Evolutionary conservation across 2,113 vertebrate genomes (phyloP), one percentile per base, ranked within the genome.

Genomic region (Sprattus sprattus): DNA sequence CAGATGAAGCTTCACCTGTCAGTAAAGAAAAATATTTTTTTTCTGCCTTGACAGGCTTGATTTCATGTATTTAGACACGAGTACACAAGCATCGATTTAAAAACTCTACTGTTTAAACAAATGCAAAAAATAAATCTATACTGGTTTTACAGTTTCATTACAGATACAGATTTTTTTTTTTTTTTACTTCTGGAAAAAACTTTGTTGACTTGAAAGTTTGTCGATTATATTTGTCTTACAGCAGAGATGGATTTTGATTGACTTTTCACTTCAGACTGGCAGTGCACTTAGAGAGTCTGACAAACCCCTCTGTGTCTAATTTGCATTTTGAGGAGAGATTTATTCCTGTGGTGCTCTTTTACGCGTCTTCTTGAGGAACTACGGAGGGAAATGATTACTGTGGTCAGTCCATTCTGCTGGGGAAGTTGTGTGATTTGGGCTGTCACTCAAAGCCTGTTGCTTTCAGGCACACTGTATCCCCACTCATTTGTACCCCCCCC

Each of bases 371-470:
- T 75, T 75, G 25, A 39, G 71, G 71, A 13, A 5, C 71, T 10
- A 39, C 4, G 32, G 28, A 44, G 28, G 25, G 28, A 39, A 44
- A 44, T 78, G 25, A 78, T 78, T 78, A 78, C 32, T 2, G 71
- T 78, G 71, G 71, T 78, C 71, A 78, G 4, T 78, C 71, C 32
- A 6, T 78, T 78, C 28, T 78, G 71, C 32, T 44, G 8, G 11
- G 13, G 11, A 78, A 78, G 32, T 78, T 78, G 28, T 78, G 32
- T 32, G 32, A 78, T 78, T 78, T 32, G 25, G 13, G 28, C 25
- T 44, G 71, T 78, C 71, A 39, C 28, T 78, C 71, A 78, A 78
- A 78, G 71, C 71, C 71, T 78, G 71, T 78, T 78, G 71, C 32
- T 13, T 4, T 13, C 28, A 13, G 28, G 71, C 22, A 20, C 18